Percentiles rank a stretch among this genome's conserved stretches.
phyloP scores from a whole-genome alignment of 1,140 invertebrate genomes.

The Orius laevigatus region DNA sequence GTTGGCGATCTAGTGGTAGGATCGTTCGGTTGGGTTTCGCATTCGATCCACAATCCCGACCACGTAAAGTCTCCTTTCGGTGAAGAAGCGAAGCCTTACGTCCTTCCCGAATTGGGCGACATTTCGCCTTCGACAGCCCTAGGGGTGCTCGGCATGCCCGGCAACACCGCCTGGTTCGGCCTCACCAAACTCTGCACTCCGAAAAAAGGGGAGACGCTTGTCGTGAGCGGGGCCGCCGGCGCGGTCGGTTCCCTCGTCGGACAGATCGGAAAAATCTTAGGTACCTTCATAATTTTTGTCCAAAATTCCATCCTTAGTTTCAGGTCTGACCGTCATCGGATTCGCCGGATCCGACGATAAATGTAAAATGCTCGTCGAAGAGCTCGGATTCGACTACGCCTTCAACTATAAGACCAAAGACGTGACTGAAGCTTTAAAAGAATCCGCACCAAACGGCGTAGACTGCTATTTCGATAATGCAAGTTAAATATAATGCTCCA shows the following conservation, averaged over 20 bases:
- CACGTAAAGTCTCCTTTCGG: neutral
- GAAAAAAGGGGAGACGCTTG: slow-evolving; percentile 45
- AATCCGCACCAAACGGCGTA: slow-evolving; percentile 32
- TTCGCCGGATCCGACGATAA: slow-evolving; percentile 52
- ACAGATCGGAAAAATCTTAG: slow-evolving; percentile 54
- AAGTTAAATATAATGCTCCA: slow-evolving; percentile 15
- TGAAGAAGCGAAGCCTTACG: slow-evolving; percentile 21
- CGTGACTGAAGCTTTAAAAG: slow-evolving; percentile 31
- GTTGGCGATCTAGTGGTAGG: slow-evolving; percentile 38
- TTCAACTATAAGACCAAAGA: slow-evolving; percentile 52
- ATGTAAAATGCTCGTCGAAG: slow-evolving; percentile 43
- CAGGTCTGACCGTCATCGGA: slow-evolving; percentile 36
- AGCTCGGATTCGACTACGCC: slow-evolving; percentile 45
- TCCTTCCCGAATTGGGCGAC: slow-evolving; percentile 35
- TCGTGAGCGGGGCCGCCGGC: slow-evolving; percentile 43
- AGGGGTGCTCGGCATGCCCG: slow-evolving; percentile 44
- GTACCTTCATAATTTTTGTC: slow-evolving; percentile 18
- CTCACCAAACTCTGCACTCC: slow-evolving; percentile 48
- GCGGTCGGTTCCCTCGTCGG: slow-evolving; percentile 55
- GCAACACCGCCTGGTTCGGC: slow-evolving; percentile 57
- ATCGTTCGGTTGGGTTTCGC: slow-evolving; percentile 40
- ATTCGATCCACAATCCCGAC: slow-evolving; percentile 27
- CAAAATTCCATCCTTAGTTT: neutral
- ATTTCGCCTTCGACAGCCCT: slow-evolving; percentile 38
- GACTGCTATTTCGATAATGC: slow-evolving; percentile 39